These are phyloP conservation scores for Tiliqua scincoides DNA, from an alignment of 2,113 vertebrate genomes.

Conservation along the genomic window DNA sequence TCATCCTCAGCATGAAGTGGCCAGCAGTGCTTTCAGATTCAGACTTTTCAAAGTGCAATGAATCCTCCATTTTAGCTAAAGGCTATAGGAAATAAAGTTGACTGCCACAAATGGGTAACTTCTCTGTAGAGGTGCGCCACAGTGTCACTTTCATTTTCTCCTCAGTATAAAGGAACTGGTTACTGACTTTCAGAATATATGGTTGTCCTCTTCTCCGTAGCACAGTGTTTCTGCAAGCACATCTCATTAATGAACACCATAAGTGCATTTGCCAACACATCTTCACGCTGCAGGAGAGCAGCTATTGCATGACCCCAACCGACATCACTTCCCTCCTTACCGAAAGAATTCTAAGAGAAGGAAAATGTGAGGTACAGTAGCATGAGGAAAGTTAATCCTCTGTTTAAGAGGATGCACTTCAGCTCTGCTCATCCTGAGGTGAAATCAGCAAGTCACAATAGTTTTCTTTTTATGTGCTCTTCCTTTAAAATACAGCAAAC, in stretches of 20 bases:
- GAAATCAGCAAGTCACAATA: background rate
- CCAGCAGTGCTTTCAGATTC: background rate
- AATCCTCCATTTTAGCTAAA: background rate
- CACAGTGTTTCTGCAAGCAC: background rate
- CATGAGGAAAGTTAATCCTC: background rate
- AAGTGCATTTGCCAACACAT: background rate
- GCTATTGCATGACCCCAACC: background rate
- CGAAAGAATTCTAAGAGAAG: background rate
- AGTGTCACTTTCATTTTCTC: background rate
- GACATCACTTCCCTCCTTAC: slow-evolving; percentile 13
- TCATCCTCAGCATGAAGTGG: background rate
- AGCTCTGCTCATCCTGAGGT: background rate
- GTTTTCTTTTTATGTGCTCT: background rate
- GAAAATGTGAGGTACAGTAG: background rate
- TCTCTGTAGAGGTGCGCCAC: background rate
- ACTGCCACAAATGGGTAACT: background rate
- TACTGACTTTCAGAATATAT: background rate
- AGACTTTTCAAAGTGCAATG: background rate
- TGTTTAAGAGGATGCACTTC: background rate
- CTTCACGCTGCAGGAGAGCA: background rate
- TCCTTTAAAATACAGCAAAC: background rate
- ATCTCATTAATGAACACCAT: background rate
- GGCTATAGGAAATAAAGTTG: background rate
- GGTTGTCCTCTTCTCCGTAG: background rate
- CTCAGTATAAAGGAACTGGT: background rate